Conservation (phyloP, 35 echinoderm and acorn worm species). For the Diadema setosum region DNA sequence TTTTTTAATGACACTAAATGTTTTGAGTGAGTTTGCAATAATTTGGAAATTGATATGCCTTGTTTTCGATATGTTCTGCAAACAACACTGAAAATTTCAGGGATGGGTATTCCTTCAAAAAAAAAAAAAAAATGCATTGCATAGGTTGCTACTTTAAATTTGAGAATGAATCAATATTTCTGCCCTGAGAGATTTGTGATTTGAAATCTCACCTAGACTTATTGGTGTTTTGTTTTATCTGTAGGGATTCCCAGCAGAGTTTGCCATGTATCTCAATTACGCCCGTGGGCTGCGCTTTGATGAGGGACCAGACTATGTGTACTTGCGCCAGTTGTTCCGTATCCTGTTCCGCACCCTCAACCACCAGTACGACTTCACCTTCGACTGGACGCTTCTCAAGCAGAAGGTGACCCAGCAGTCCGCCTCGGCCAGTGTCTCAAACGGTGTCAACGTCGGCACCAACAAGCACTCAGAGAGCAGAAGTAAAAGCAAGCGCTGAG, state of each 20-base stretch:
- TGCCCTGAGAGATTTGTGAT: too few relatives aligned
- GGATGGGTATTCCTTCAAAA: too few relatives aligned
- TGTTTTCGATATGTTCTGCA: too few relatives aligned
- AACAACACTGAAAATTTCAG: too few relatives aligned
- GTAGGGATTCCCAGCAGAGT: slow-evolving; percentile 96
- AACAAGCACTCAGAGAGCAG: slow-evolving; percentile 57
- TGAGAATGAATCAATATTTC: too few relatives aligned
- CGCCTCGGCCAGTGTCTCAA: slow-evolving; percentile 24
- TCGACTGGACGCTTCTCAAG: slow-evolving; percentile 94
- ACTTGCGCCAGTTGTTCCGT: slow-evolving; percentile 92
- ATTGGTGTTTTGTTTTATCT: too few relatives aligned
- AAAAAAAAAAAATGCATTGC: too few relatives aligned
- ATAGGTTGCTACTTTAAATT: too few relatives aligned
- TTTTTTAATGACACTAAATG: too few relatives aligned
- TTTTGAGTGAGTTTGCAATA: too few relatives aligned
- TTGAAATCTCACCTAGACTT: too few relatives aligned
- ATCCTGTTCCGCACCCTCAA: slow-evolving; percentile 99
- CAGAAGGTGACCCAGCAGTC: slow-evolving; percentile 65
- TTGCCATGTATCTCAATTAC: slow-evolving; percentile 99
- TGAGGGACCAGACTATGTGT: slow-evolving; percentile 91
- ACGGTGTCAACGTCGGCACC: background rate
- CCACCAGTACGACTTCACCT: slow-evolving; percentile 97
- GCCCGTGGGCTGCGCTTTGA: slow-evolving; percentile 91
- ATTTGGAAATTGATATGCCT: too few relatives aligned
- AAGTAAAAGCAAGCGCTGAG: slow-evolving; percentile 76